Conservation (phyloP, 30 jellyfish, hydroid and myxozoan genomes). For the Aurelia aurita region DNA sequence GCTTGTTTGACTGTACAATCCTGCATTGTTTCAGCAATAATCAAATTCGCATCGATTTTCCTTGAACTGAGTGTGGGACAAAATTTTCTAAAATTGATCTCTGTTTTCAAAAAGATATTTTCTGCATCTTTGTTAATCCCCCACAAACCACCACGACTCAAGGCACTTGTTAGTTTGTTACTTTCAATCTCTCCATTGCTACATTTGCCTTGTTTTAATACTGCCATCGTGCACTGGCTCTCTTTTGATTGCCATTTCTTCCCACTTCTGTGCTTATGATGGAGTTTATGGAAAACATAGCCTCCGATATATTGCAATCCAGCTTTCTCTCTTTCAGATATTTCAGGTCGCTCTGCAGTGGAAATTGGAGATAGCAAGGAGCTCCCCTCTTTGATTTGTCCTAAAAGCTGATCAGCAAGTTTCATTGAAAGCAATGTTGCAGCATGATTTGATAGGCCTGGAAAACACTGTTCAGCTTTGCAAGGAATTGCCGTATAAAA, state of each 20-base stretch:
- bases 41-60: background rate
- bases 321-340: background rate
- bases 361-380: background rate
- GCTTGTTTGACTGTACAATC: background rate
- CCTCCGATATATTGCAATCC: slow-evolving; percentile 10
- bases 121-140: background rate
- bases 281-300: slow-evolving; percentile 1
- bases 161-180: background rate
- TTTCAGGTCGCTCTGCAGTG: background rate
- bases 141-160: background rate
- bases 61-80: background rate
- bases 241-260: background rate
- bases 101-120: background rate
- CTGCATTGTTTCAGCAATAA: background rate
- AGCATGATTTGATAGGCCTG: background rate
- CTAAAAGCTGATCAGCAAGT: background rate
- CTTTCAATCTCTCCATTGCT: background rate
- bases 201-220: background rate
- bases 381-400: background rate
- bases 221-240: background rate
- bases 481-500: too few relatives aligned
- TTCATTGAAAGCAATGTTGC: background rate
- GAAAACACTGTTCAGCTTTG: too few relatives aligned
- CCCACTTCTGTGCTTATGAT: slow-evolving; percentile 7
- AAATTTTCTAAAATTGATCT: background rate